Percentiles rank a stretch among this genome's conserved stretches.
Conservation (phyloP, 2,888 invertebrate species). For the Sepiola atlantica region DNA sequence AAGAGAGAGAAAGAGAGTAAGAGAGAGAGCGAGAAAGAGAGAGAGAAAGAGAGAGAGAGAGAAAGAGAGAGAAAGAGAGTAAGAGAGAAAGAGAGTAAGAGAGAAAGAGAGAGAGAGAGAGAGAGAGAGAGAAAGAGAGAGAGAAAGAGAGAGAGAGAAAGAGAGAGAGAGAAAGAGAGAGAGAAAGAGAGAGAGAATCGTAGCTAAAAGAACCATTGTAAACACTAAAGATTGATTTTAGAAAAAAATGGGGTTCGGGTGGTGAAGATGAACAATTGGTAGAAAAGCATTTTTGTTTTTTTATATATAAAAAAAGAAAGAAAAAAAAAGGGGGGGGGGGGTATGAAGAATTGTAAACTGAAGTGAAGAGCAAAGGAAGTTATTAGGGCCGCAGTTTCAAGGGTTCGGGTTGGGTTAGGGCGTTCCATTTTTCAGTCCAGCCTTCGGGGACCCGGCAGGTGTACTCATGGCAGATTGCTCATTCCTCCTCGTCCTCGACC, state of each 20-base stretch:
- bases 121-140: no score
- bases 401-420: constrained; percentile 36
- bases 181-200: no score
- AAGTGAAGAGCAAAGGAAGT: background rate
- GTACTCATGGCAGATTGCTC: background rate
- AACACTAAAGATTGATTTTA: no score
- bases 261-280: background rate
- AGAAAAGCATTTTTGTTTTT: no score
- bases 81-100: background rate
- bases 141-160: no score
- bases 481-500: constrained; percentile 42
- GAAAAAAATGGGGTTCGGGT: no score
- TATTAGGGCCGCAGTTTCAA: background rate
- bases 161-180: no score
- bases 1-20: background rate
- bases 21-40: background rate
- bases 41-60: background rate
- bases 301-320: no score
- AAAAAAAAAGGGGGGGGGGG: background rate
- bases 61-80: background rate
- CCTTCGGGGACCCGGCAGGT: constrained; percentile 37
- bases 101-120: background rate
- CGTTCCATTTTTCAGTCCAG: constrained; percentile 24
- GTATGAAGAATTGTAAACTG: background rate
- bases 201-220: background rate